Evolutionary conservation across 1,140 invertebrate genomes (phyloP), one percentile per base, ranked within the genome.

Genomic region (Grapholita molesta): DNA sequence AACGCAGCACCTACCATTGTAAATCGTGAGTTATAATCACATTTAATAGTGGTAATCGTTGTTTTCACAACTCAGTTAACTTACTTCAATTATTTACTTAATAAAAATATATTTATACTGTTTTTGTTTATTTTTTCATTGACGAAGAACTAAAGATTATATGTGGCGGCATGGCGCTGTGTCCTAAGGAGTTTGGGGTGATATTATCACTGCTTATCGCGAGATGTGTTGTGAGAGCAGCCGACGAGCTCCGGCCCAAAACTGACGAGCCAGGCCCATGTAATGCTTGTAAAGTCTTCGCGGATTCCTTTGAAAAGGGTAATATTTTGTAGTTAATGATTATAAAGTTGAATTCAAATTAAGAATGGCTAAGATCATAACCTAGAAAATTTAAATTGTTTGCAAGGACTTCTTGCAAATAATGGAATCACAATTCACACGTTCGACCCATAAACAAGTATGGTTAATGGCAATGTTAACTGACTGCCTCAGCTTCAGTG

Each of bases 291-390:
- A 95, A 94, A 84, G 84, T 94, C 72, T 94, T 98, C 52, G 94
- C 95, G 3, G 94, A 95, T 53, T 98, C 97, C 24, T 98, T 98
- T 81, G 94, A 95, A 84, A 94, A 95, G 86, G 98, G 97, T 25
- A 91, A 99, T 70, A 95, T 97, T 70, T 94, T 94, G 80, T 99
- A 98, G 0, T 93, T 95, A n/a, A 24, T 25, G n/a, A 0, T 28
- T 57, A 5, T 57, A 12, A 25, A 95, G 97, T 82, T 97, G 96
- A 21, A 98, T 99, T 53, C 15, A 42, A 42, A 42, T 42, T 42
- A 33, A 4, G 9, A 12, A 42, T 42, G 2, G 3, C 0, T 1
- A 42, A 42, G 32, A 33, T 33, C 4, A 33, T 6, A 33, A 6
- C 11, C 4, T 33, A 33, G 11, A n/a, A n/a, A n/a, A n/a, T n/a